Percentiles rank a stretch among this genome's conserved stretches.
Conservation (phyloP, 1,140 invertebrate genomes). For the Zaprionus gabonicus region DNA sequence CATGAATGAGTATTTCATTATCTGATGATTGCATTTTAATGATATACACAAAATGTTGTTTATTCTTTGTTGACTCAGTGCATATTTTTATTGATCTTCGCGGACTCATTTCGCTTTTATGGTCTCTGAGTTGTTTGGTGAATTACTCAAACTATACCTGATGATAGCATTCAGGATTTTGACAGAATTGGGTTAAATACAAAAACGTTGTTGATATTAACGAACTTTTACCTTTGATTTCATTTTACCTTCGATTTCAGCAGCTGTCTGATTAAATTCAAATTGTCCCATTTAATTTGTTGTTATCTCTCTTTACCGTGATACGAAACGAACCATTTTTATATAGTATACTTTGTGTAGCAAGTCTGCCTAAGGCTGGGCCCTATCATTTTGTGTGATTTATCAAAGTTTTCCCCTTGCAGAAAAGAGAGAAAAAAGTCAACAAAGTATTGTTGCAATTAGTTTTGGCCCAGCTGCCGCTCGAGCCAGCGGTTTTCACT, state of each 20-base stretch:
- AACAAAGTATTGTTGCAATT: constrained; percentile 61
- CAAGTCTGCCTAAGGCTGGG: not conserved
- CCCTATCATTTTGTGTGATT: constrained; percentile 50
- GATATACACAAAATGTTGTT: not conserved
- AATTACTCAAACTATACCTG: not conserved
- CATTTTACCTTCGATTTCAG: not conserved
- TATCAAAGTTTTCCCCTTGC: constrained; percentile 49
- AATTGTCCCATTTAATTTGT: constrained; percentile 5
- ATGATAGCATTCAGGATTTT: not conserved
- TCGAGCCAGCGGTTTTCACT: constrained; percentile 36
- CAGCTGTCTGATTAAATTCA: constrained; percentile 40
- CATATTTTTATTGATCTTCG: not conserved
- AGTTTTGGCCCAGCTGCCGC: constrained; percentile 41
- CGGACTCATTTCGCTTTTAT: not conserved
- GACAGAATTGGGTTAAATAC: constrained; percentile 28
- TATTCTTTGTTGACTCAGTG: not conserved
- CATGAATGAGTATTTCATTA: not conserved
- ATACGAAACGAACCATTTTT: constrained; percentile 9
- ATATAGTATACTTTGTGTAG: constrained; percentile 5
- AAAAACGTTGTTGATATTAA: constrained; percentile 31
- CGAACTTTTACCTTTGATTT: constrained; percentile 45
- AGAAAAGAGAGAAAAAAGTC: constrained; percentile 17
- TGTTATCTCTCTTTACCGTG: constrained; percentile 5
- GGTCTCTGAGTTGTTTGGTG: not conserved
- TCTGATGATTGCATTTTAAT: not conserved